These are phyloP conservation scores for Hydriomena furcata DNA, from an alignment of 2,888 invertebrate genomes.

Conservation along the genomic window DNA sequence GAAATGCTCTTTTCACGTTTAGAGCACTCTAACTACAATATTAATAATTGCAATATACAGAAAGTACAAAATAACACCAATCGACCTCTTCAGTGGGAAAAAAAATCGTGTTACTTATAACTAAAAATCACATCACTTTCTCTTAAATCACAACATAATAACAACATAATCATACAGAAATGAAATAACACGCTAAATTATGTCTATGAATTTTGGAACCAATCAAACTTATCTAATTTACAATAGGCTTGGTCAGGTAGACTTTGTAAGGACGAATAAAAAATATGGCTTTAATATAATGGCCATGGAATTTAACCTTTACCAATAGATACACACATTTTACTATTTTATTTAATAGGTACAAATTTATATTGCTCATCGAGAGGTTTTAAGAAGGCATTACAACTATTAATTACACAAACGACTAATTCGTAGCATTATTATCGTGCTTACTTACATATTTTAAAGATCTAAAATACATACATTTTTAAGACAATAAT, in stretches of 20 bases:
- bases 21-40: neutral
- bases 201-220: neutral
- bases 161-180: constrained; percentile 26
- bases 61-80: constrained; percentile 25
- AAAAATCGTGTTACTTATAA: constrained; percentile 44
- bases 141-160: constrained; percentile 44
- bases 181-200: constrained; percentile 8
- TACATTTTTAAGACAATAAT: too few relatives aligned
- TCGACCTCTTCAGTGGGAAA: constrained; percentile 26
- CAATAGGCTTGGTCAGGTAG: too few relatives aligned
- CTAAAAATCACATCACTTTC: constrained; percentile 54
- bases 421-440: too few relatives aligned
- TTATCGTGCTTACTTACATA: too few relatives aligned
- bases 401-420: too few relatives aligned
- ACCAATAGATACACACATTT: neutral
- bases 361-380: too few relatives aligned
- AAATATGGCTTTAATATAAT: constrained; percentile 7
- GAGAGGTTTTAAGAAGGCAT: too few relatives aligned
- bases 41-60: constrained; percentile 8
- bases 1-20: neutral
- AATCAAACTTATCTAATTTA: too few relatives aligned
- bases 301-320: constrained; percentile 1
- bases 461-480: too few relatives aligned
- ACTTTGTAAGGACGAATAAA: neutral
- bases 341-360: too few relatives aligned